phyloP scores from a whole-genome alignment of 2,113 vertebrate genomes.

The Dicrurus megarhynchus region DNA sequence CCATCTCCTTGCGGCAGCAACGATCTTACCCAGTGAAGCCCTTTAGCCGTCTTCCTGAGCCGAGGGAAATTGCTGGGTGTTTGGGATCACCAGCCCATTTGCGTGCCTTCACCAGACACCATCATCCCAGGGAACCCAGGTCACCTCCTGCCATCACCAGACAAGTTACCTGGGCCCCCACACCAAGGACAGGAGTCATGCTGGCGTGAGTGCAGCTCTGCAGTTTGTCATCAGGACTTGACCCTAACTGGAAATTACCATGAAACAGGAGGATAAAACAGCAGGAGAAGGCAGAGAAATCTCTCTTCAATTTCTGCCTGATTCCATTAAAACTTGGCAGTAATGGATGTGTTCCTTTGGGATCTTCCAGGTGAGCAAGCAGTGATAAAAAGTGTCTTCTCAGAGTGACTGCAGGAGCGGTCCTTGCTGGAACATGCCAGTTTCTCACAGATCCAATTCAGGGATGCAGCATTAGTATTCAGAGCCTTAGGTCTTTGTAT shows the following conservation, averaged over 20 bases:
- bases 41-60: background rate
- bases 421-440: background rate
- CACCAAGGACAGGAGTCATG: background rate
- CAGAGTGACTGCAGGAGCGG: background rate
- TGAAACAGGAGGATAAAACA: background rate
- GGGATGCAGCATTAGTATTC: background rate
- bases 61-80: background rate
- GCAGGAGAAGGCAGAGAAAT: background rate
- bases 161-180: background rate
- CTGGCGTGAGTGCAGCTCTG: background rate
- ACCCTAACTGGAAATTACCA: background rate
- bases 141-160: rapidly evolving
- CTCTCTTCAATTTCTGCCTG: background rate
- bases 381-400: background rate
- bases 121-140: background rate
- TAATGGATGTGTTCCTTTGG: background rate
- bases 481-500: background rate
- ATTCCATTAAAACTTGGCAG: background rate
- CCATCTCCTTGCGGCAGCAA: background rate
- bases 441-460: background rate
- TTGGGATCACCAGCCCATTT: background rate
- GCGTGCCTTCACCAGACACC: background rate
- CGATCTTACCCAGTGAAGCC: rapidly evolving
- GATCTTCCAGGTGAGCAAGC: background rate
- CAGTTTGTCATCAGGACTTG: background rate